phyloP scores from a whole-genome alignment of 2,888 invertebrate genomes.

The Eremobia ochroleuca region DNA sequence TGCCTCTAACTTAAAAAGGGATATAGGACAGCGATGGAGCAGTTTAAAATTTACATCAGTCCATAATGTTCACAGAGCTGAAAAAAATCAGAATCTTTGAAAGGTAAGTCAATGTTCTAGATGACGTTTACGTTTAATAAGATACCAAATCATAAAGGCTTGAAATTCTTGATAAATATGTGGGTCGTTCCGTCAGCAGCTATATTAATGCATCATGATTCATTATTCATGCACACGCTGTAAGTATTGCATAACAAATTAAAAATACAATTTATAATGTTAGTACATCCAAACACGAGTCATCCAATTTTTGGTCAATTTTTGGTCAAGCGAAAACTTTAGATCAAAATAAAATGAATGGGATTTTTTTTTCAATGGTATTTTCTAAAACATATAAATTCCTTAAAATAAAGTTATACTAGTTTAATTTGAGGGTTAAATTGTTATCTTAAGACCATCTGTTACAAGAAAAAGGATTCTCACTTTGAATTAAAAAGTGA shows the following conservation, averaged over 20 bases:
- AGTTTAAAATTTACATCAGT: not conserved
- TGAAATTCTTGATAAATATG: not conserved
- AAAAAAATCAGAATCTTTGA: not conserved
- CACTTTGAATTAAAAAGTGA: conserved; percentile 5
- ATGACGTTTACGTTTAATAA: not conserved
- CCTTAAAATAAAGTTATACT: not conserved
- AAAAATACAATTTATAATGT: too few species aligned
- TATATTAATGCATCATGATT: not conserved
- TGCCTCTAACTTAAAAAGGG: too few species aligned
- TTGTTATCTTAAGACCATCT: not conserved
- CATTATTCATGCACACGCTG: too few species aligned
- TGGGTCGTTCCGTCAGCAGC: not conserved
- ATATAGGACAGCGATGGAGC: not conserved
- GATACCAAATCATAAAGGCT: not conserved
- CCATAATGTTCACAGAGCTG: not conserved
- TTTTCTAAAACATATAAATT: not conserved
- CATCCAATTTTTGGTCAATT: not conserved
- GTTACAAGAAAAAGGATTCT: not conserved
- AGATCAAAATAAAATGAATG: not conserved
- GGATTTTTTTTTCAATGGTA: not conserved
- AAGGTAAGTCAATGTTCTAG: not conserved
- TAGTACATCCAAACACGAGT: not conserved
- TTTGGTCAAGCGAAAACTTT: not conserved
- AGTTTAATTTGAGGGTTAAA: not conserved
- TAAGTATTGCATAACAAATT: not conserved